phyloP scores from a whole-genome alignment of 2,888 invertebrate species.

The Pollenia angustigena region DNA sequence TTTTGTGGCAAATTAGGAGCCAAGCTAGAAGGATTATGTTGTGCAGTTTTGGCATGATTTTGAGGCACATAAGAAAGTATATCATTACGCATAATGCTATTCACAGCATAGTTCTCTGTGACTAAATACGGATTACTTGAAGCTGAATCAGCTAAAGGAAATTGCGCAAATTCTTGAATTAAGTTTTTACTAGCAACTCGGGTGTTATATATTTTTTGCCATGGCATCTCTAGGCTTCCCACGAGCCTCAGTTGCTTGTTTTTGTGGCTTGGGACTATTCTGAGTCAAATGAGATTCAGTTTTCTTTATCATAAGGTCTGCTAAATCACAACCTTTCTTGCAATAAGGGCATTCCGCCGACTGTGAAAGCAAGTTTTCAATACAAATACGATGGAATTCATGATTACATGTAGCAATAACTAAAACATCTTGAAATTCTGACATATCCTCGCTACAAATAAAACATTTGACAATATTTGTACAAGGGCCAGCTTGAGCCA shows the following conservation, averaged over 20 bases:
- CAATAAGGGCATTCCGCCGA: background rate
- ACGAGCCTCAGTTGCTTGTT: background rate
- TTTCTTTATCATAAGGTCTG: background rate
- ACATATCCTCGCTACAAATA: background rate
- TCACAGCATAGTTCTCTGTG: background rate
- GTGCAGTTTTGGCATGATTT: no score
- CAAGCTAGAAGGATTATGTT: no score
- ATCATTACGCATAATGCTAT: no score
- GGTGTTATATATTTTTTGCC: background rate
- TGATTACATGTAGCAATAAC: slow-evolving; percentile 5
- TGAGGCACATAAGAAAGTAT: no score
- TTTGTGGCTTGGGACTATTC: background rate
- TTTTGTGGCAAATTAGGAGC: no score
- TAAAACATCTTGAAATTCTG: background rate
- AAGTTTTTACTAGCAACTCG: background rate
- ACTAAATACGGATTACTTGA: no score
- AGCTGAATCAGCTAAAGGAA: background rate
- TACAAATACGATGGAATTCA: background rate
- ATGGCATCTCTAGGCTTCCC: slow-evolving; percentile 2
- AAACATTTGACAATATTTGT: background rate
- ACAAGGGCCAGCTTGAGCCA: no score
- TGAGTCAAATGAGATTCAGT: background rate
- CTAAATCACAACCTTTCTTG: background rate
- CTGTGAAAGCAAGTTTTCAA: background rate
- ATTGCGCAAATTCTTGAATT: background rate